Base-by-base conservation (phyloP, 2,113 vertebrate species). In the Ochotona princeps region DNA sequence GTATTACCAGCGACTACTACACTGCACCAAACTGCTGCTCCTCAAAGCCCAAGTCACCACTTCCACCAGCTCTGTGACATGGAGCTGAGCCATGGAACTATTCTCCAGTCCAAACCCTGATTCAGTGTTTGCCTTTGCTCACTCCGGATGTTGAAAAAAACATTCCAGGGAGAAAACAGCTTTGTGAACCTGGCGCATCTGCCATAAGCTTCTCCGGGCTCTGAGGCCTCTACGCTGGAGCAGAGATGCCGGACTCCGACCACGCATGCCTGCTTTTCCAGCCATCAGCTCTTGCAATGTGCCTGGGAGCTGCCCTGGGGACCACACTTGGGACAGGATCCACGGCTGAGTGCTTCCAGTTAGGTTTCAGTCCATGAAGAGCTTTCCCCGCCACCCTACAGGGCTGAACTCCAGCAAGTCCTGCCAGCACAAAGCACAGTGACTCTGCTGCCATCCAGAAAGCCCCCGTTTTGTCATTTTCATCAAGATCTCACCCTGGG, bases 61-160 rank as follows among this genome's bases (percentile, higher is more conserved):
- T 92, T 90, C 21, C 72, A 54, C 66, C 23, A 87, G 85, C 44
- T 89, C 63, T 83, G 21, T 83, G 61, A 93, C 79, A 94, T 61
- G 54, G 30, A 82, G 47, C 35, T 80, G 66, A 66, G 60, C 51
- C 26, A 73, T 60, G 91, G 81, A 82, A 65, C 17, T 80, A 80
- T 49, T 44, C 51, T 69, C 63, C 32, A 28, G 76, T 57, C 66
- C 83, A 80, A 57, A 79, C 4, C 69, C 15, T 75, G 14, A n/a
- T 61, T 76, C 14, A 26, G 28, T 8, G 28, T 23, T 80, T 83
- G 70, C 47, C 47, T 60, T n/a, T 83, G 30, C 79, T 83, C 32
- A 57, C 1, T 38, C 28, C 74, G 60, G 25, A 35, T 8, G 21
- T 17, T 85, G 7, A 75, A 66, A 18, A 63, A 86, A 44, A 74